Base-by-base conservation (phyloP, 2,113 vertebrate species). In the Tenebrosternarchus preto region DNA sequence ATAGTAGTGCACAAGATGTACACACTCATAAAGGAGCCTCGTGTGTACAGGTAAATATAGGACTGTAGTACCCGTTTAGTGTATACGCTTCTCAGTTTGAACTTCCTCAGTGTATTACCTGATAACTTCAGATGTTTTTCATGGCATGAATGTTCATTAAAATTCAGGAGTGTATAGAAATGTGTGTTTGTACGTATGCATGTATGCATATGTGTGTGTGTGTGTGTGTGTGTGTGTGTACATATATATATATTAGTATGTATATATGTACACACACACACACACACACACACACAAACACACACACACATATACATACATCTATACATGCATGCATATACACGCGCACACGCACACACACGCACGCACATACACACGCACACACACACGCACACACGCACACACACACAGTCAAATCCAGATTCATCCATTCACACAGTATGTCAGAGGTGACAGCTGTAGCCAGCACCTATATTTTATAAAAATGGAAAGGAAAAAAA, bases 21-120 rank as follows among this genome's bases (percentile, higher is more conserved):
- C 64, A 79, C 80, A 73, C 73, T 78, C 63, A 72, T 85, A 85
- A 76, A 55, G 77, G 72, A 86, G 83, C 17, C 29, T 29, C 80
- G 84, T 86, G 89, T 86, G 88, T 81, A 83, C 82, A 83, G 86
- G 85, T 87, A 80, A 87, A 53, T 72, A 86, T 82, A 85, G 82
- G 85, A 88, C 86, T 90, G 88, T 89, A 90, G 91, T 91, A 94
- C 93, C 93, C 91, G 91, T 93, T 93, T 92, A 92, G 92, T 92
- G 91, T 91, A 86, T 90, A 15, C 11, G 87, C 68, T 85, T 86
- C 86, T 84, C 83, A 78, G 81, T 84, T 90, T 85, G 87, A 81
- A 88, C 86, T 91, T 88, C 88, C 90, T 79, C 88, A 91, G 88
- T 92, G 86, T 92, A 88, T 86, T 88, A 93, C 91, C 90, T 91